Base-by-base conservation (phyloP, 2,113 vertebrate genomes). In the Pteropus alecto region DNA sequence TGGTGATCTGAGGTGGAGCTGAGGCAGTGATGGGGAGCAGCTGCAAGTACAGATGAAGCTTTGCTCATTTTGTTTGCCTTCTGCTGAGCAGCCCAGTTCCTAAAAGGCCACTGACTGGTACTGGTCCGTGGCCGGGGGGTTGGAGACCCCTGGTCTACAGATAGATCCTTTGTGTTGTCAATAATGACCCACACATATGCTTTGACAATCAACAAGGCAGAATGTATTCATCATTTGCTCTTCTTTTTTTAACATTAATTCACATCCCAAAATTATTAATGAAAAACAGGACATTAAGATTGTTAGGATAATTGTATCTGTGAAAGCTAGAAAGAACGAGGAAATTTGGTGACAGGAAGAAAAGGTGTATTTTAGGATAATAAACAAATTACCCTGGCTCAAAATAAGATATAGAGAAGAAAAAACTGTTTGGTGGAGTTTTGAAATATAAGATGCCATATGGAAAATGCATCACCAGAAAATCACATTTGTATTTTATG, bases 241-340 rank as follows among this genome's bases (percentile, higher is more conserved):
- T 89, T 82, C 19, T 74, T 84, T 46, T 56, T 7, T 67, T 86
- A 95, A 94, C 7, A 85, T 81, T 84, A 93, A 91, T 74, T 92
- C 11, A 41, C 7, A 35, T 3, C 3, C 15, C 21, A 33, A 77
- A 65, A 58, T 73, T 51, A 43, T 73, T 82, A 63, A 16, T 70
- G 5, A n/a, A 89, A 89, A 96, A 54, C 0, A 28, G 15, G 19
- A 60, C 48, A 88, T 30, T 76, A 91, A 74, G 16, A 93, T 33
- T 41, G 11, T 46, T 77, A 33, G n/a, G 38, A 76, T 70, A 68
- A 91, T n/a, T 87, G 14, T 26, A 82, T 70, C 30, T 87, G 22
- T 90, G 74, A 87, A 92, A 73, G 5, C 9, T 56, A 88, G 18
- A 86, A 95, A 92, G 13, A 92, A 82, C 1, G 11, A 89, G 65